Evolutionary conservation across 1,140 invertebrate genomes (phyloP).

Genomic region (Caenorhabditis inopinata): DNA sequence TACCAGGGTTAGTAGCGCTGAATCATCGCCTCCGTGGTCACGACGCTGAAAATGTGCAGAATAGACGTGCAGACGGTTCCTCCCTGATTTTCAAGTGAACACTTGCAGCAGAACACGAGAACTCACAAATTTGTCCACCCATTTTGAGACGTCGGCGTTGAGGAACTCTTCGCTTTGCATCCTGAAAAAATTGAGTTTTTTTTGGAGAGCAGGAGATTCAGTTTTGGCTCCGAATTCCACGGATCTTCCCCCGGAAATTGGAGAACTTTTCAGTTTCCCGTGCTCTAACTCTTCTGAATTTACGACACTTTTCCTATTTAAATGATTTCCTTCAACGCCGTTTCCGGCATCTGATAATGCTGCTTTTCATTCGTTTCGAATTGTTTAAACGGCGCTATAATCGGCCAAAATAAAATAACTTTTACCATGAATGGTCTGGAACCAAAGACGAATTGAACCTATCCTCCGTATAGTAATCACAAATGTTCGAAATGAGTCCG

Average conservation of each 20-base stretch:
- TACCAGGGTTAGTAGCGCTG: background rate
- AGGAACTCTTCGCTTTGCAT: slow-evolving; percentile 21
- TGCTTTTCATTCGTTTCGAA: no score
- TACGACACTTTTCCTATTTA: no score
- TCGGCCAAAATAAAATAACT: background rate
- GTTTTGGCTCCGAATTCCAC: no score
- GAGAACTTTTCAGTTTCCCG: background rate
- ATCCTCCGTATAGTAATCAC: background rate
- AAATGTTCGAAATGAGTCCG: background rate
- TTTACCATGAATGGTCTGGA: slow-evolving; percentile 1
- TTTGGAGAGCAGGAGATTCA: no score
- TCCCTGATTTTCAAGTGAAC: no score
- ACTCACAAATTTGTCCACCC: slow-evolving; percentile 24
- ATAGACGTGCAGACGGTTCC: no score
- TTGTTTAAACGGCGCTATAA: no score
- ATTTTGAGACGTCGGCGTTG: background rate
- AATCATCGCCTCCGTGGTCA: background rate
- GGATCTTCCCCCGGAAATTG: background rate
- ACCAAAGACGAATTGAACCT: background rate
- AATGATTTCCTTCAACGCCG: no score
- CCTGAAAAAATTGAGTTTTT: background rate
- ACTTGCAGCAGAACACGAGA: background rate
- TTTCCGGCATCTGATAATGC: no score
- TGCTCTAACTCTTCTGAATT: no score
- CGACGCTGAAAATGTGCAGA: slow-evolving; percentile 14